Evolutionary conservation across 2,888 invertebrate species (phyloP).

Genomic region (Pristionchus exspectatus): DNA sequence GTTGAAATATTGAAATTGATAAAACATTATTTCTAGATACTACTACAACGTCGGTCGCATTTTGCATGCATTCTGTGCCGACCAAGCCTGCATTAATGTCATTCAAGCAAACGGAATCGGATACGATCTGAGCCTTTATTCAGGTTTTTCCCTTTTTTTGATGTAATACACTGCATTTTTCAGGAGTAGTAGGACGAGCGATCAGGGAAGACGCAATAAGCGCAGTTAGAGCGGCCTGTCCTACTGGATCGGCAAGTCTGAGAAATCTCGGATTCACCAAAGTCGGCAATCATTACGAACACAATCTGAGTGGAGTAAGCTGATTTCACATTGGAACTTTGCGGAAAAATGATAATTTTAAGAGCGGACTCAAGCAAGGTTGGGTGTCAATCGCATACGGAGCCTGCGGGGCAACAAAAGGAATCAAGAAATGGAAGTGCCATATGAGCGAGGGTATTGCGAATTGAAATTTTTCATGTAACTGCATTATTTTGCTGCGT

Average conservation of each 20-base stretch:
- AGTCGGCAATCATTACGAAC: background rate
- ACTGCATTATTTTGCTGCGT: background rate
- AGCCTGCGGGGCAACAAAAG: background rate
- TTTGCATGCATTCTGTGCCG: constrained; percentile 1
- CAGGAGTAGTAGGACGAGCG: background rate
- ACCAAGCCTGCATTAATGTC: background rate
- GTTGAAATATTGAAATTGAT: too few relatives aligned
- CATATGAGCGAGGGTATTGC: background rate
- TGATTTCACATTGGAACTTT: too few relatives aligned
- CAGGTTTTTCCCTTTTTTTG: too few relatives aligned
- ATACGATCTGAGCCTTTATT: background rate
- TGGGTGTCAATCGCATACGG: background rate
- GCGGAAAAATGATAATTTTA: too few relatives aligned
- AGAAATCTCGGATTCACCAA: background rate
- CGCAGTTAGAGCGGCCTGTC: background rate
- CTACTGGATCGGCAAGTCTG: background rate
- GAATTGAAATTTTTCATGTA: too few relatives aligned
- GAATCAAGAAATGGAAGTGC: background rate
- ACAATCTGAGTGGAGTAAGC: background rate
- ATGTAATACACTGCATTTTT: too few relatives aligned
- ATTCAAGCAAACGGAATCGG: background rate
- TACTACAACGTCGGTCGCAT: background rate
- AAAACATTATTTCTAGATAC: background rate
- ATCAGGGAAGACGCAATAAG: background rate
- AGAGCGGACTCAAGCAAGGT: too few relatives aligned